phyloP scores from a whole-genome alignment of 1,140 invertebrate species.

The Monomorium pharaonis region DNA sequence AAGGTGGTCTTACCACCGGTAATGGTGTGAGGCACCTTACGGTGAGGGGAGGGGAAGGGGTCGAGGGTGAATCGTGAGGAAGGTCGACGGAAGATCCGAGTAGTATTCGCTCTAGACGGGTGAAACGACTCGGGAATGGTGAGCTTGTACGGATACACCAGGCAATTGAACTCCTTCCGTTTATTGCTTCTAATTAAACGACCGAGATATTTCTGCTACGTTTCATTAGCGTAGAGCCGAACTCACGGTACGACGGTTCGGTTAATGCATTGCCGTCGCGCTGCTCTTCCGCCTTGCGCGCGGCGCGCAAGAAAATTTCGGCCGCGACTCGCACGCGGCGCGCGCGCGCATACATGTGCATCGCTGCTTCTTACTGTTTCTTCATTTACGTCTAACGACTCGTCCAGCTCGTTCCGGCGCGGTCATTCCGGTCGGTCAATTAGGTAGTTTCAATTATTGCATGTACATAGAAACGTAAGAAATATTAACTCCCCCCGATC shows the following conservation, averaged over 20 bases:
- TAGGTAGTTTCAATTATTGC: conserved; percentile 32
- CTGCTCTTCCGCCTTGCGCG: conserved; percentile 31
- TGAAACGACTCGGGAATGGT: conserved; percentile 73
- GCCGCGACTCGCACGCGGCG: conserved; percentile 2
- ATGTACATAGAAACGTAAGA: neutral
- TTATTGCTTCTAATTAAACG: conserved; percentile 85
- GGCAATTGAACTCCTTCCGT: conserved; percentile 84
- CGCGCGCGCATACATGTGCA: neutral
- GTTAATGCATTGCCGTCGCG: conserved; percentile 73
- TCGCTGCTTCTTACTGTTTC: neutral
- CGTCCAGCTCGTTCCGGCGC: conserved; percentile 18
- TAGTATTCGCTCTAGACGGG: conserved; percentile 72
- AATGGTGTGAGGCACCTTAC: conserved; percentile 47
- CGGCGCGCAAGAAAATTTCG: conserved; percentile 37
- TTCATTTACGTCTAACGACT: conserved; percentile 32
- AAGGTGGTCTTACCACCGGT: conserved; percentile 46
- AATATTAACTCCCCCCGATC: neutral
- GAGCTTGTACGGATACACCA: conserved; percentile 77
- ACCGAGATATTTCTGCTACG: conserved; percentile 84
- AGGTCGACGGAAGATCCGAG: conserved; percentile 55
- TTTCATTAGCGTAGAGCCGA: conserved; percentile 83
- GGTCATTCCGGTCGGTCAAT: neutral
- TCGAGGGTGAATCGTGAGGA: conserved; percentile 54
- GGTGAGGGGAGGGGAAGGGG: conserved; percentile 32
- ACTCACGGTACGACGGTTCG: conserved; percentile 69